A percentile compares a stretch with the other conserved stretches of the same genome.
phyloP scores from a whole-genome alignment of 1,140 invertebrate species.

The Thaumatotibia leucotreta region DNA sequence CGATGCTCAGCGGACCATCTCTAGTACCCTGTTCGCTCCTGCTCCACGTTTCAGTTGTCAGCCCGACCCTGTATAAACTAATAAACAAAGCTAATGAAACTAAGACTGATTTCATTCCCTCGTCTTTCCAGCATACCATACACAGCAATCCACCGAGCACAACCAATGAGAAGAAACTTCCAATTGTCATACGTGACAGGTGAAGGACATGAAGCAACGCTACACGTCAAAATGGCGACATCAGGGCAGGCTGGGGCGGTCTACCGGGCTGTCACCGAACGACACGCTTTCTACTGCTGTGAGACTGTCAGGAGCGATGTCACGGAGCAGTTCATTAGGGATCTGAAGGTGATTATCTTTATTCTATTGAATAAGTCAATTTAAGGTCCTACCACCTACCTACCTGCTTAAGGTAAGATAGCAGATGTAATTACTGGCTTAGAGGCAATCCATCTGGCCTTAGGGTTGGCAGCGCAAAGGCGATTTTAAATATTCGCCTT shows the following conservation, averaged over 20 bases:
- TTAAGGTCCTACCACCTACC: too few relatives aligned
- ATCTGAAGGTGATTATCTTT: constrained; percentile 82
- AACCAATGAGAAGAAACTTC: constrained; percentile 84
- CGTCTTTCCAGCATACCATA: constrained; percentile 85
- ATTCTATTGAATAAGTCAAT: too few relatives aligned
- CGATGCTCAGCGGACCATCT: too few relatives aligned
- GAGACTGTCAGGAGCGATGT: constrained; percentile 92
- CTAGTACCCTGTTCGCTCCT: too few relatives aligned
- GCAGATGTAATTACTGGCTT: too few relatives aligned
- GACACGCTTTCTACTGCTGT: constrained; percentile 94
- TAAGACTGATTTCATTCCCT: not conserved
- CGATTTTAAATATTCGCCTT: too few relatives aligned
- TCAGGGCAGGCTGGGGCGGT: constrained; percentile 86
- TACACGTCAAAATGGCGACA: constrained; percentile 89
- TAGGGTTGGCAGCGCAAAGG: too few relatives aligned
- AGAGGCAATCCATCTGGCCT: too few relatives aligned
- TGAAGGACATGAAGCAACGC: constrained; percentile 81
- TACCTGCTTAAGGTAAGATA: too few relatives aligned
- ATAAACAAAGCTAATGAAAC: not conserved
- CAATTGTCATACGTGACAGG: constrained; percentile 85
- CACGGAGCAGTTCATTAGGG: constrained; percentile 90
- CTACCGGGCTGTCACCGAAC: constrained; percentile 92
- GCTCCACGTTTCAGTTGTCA: too few relatives aligned
- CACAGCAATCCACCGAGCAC: constrained; percentile 88
- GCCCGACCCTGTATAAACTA: too few relatives aligned